These are phyloP conservation scores for Zaprionus inermis DNA, from an alignment of 1,140 invertebrate species.

Conservation along the genomic window DNA sequence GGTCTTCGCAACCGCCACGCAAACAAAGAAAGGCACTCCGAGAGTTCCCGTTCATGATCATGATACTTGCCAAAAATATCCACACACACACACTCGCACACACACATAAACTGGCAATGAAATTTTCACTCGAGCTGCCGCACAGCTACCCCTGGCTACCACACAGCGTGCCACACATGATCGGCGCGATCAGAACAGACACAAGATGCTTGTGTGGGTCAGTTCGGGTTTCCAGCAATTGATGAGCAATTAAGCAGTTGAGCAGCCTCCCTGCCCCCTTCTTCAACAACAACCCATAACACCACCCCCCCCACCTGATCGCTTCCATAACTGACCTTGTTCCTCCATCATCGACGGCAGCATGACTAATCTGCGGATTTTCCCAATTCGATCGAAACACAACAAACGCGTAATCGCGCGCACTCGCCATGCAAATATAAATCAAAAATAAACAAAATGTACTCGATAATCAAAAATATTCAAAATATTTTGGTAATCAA, in stretches of 20 bases:
- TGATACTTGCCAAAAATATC: slow-evolving; percentile 66
- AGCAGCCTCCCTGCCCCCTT: no score
- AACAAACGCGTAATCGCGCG: not conserved
- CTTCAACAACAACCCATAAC: no score
- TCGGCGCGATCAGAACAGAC: slow-evolving; percentile 29
- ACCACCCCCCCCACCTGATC: not conserved
- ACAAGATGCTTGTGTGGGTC: slow-evolving; percentile 66
- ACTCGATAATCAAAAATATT: no score
- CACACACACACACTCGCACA: slow-evolving; percentile 9
- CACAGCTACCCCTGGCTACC: not conserved
- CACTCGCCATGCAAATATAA: no score
- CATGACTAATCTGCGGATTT: not conserved
- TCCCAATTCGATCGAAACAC: not conserved
- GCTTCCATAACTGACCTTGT: not conserved
- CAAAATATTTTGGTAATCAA: not conserved
- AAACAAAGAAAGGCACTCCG: slow-evolving; percentile 34
- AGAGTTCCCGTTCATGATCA: slow-evolving; percentile 26
- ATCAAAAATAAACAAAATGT: no score
- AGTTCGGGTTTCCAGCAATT: slow-evolving; percentile 65
- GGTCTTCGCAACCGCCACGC: slow-evolving; percentile 14
- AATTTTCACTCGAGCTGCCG: not conserved
- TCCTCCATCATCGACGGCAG: not conserved
- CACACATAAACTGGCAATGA: slow-evolving; percentile 37
- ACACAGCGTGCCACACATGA: slow-evolving; percentile 2
- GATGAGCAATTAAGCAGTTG: slow-evolving; percentile 60